A percentile compares a stretch with the other conserved stretches of the same genome.
These are phyloP conservation scores for Pagetopsis macropterus DNA, from an alignment of 2,797 vertebrate species.

Conservation along the genomic window DNA sequence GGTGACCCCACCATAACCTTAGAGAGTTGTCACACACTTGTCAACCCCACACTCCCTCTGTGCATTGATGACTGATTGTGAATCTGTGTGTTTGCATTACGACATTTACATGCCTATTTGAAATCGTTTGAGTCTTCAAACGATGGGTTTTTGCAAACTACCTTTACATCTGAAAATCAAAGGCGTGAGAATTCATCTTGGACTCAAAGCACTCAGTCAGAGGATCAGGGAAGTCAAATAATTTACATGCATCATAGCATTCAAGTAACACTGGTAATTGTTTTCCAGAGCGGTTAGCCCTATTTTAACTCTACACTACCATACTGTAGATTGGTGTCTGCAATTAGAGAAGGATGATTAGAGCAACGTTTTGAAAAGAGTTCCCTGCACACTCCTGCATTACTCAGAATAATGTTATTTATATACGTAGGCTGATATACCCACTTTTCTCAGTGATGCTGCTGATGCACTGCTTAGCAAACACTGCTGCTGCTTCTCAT, in stretches of 20 bases:
- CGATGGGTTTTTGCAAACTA: neutral
- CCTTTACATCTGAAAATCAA: slow-evolving; percentile 17
- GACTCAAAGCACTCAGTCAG: neutral
- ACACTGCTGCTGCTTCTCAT: slow-evolving; percentile 26
- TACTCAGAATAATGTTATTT: slow-evolving; percentile 41
- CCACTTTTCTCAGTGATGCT: neutral
- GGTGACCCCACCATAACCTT: slow-evolving; percentile 56
- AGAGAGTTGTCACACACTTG: slow-evolving; percentile 63
- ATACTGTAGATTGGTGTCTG: neutral
- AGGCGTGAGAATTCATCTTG: neutral
- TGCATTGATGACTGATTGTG: slow-evolving; percentile 32
- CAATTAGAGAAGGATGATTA: slow-evolving; percentile 22
- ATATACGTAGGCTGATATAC: slow-evolving; percentile 21
- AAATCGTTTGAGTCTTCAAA: slow-evolving; percentile 6
- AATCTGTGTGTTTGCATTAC: slow-evolving; percentile 7
- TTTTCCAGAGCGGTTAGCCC: neutral
- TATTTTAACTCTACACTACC: neutral
- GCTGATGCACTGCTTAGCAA: slow-evolving; percentile 27
- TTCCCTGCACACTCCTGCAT: slow-evolving; percentile 16
- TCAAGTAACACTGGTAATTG: neutral
- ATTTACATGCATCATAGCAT: neutral
- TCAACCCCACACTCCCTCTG: slow-evolving; percentile 43
- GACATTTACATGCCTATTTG: slow-evolving; percentile 6
- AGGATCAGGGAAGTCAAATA: neutral
- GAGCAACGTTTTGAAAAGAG: slow-evolving; percentile 9